These are phyloP conservation scores for Melanotaenia pygmaea DNA, from an alignment of 2,797 vertebrate species.

Conservation along the genomic window DNA sequence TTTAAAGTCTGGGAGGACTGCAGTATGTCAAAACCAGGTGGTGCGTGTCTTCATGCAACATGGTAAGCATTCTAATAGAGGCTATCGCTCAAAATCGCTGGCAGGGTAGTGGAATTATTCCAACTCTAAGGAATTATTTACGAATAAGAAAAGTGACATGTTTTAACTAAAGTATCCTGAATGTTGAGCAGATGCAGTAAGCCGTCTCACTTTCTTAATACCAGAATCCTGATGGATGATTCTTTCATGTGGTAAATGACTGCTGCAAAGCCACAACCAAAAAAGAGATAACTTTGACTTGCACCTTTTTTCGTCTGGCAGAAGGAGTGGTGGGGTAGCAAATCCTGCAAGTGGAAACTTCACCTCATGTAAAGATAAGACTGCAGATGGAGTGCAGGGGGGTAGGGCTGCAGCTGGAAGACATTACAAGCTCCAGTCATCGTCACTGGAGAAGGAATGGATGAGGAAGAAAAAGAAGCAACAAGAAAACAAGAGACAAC, in stretches of 20 bases:
- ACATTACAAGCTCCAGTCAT: slow-evolving; percentile 91
- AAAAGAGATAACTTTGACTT: slow-evolving; percentile 70
- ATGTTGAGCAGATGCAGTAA: slow-evolving; percentile 41
- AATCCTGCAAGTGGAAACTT: slow-evolving; percentile 90
- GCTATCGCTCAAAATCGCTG: slow-evolving; percentile 40
- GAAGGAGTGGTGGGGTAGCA: slow-evolving; percentile 73
- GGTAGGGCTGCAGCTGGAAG: slow-evolving; percentile 82
- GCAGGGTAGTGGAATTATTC: slow-evolving; percentile 9
- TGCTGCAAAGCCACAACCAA: slow-evolving; percentile 65
- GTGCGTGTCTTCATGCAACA: slow-evolving; percentile 50
- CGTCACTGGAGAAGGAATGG: slow-evolving; percentile 88
- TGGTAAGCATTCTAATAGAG: slow-evolving; percentile 36
- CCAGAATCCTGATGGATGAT: slow-evolving; percentile 54
- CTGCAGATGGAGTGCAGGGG: slow-evolving; percentile 36
- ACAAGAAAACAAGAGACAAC: slow-evolving; percentile 84
- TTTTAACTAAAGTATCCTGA: slow-evolving; percentile 55
- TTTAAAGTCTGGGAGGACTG: slow-evolving; percentile 35
- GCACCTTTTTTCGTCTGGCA: slow-evolving; percentile 78
- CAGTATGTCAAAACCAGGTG: slow-evolving; percentile 63
- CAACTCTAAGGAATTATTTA: slow-evolving; percentile 31
- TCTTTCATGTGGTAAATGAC: slow-evolving; percentile 67
- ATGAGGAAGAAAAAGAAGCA: slow-evolving; percentile 69
- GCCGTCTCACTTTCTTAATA: slow-evolving; percentile 36
- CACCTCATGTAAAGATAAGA: slow-evolving; percentile 92
- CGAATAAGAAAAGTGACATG: slow-evolving; percentile 16